These are phyloP conservation scores for Agapornis roseicollis DNA, from an alignment of 2,113 vertebrate genomes.

Conservation along the genomic window DNA sequence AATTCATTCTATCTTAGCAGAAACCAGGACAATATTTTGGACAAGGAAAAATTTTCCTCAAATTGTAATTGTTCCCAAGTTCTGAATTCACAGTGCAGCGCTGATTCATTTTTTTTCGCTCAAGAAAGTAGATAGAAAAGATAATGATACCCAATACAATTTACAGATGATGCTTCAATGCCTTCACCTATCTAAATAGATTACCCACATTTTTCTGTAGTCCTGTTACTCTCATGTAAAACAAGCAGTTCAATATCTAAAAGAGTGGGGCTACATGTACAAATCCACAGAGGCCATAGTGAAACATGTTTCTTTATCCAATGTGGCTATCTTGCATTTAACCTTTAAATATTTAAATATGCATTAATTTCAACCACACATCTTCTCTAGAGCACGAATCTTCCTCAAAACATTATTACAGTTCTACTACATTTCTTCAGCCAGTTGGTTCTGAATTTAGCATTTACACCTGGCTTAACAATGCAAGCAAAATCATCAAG, in stretches of 20 bases:
- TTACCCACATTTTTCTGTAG: background rate
- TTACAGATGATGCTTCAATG: background rate
- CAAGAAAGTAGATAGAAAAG: background rate
- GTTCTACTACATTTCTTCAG: background rate
- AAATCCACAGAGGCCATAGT: background rate
- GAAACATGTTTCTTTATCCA: background rate
- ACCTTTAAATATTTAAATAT: conserved; percentile 45
- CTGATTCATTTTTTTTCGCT: no score
- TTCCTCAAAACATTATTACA: background rate
- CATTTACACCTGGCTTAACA: background rate
- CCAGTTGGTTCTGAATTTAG: background rate
- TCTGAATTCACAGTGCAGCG: background rate
- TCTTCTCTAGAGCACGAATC: background rate
- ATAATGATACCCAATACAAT: background rate
- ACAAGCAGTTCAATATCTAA: background rate
- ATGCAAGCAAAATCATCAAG: background rate
- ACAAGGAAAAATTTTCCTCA: background rate
- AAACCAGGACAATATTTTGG: background rate
- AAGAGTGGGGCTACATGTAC: background rate
- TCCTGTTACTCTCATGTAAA: background rate
- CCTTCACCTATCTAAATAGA: background rate
- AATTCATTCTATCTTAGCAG: background rate
- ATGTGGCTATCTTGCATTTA: background rate
- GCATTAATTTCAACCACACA: conserved; percentile 3
- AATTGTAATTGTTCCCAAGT: background rate